Conservation (phyloP, 2,797 vertebrate species). For the Macropus fuliginosus region DNA sequence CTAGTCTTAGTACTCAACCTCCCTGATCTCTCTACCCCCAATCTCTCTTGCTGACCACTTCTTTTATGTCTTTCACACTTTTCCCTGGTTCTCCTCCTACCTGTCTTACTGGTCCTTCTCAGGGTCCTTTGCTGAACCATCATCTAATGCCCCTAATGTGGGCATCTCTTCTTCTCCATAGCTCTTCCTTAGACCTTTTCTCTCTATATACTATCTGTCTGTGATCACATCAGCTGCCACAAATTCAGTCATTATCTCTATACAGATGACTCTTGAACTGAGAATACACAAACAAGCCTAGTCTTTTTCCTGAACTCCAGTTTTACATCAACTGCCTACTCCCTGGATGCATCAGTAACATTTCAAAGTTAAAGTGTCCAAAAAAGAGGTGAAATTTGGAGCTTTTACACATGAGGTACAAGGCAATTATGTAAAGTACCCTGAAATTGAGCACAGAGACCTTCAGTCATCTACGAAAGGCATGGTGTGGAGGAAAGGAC, state of each 20-base stretch:
- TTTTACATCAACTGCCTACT: background rate
- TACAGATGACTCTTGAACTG: background rate
- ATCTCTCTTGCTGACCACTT: background rate
- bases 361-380: background rate
- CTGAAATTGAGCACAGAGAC: background rate
- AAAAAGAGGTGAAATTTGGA: background rate
- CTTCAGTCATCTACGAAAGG: background rate
- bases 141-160: background rate
- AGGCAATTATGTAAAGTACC: background rate
- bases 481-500: background rate
- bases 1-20: background rate
- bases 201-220: background rate
- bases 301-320: background rate
- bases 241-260: background rate
- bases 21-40: background rate
- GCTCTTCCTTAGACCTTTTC: background rate
- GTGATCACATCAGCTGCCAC: background rate
- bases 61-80: background rate
- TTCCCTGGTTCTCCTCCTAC: background rate
- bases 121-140: background rate
- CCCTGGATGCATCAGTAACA: background rate
- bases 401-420: background rate
- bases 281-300: background rate
- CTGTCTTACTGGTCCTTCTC: background rate
- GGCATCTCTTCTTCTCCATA: background rate